Evolutionary conservation across 2,888 invertebrate species (phyloP).

Genomic region (Morpho helenor): DNA sequence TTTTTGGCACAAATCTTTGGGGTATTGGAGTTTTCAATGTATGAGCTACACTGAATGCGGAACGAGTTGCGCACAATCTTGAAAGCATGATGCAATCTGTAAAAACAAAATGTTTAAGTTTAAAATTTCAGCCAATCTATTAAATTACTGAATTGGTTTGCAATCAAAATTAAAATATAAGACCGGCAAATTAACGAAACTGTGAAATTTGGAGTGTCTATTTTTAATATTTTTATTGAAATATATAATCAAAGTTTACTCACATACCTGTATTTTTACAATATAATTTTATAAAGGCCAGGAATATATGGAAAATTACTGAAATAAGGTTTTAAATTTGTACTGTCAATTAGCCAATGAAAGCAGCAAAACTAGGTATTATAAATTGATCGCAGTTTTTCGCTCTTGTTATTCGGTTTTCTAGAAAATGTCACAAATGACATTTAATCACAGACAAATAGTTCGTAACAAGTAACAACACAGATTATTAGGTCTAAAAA

Average conservation of each 20-base stretch:
- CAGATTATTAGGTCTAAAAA: no score
- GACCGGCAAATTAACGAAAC: no score
- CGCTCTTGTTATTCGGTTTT: not conserved
- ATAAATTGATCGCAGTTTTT: conserved; percentile 4
- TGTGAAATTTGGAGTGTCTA: no score
- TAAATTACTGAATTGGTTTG: no score
- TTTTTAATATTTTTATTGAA: no score
- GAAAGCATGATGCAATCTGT: conserved; percentile 68
- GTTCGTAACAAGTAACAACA: no score
- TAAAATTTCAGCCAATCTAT: no score
- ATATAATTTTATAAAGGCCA: not conserved
- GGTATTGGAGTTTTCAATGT: conserved; percentile 61
- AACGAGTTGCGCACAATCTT: conserved; percentile 64
- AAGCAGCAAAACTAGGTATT: not conserved
- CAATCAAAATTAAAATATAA: no score
- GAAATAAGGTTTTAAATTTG: not conserved
- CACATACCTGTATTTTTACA: not conserved
- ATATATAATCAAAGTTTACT: no score
- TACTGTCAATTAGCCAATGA: not conserved
- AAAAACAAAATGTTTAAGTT: not conserved
- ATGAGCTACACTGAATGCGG: conserved; percentile 51
- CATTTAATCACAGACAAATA: not conserved
- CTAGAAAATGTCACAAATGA: conserved; percentile 7
- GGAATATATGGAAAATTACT: not conserved
- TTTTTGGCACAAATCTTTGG: conserved; percentile 64